phyloP scores from a whole-genome alignment of 2,797 vertebrate genomes.

The Thunnus albacares region DNA sequence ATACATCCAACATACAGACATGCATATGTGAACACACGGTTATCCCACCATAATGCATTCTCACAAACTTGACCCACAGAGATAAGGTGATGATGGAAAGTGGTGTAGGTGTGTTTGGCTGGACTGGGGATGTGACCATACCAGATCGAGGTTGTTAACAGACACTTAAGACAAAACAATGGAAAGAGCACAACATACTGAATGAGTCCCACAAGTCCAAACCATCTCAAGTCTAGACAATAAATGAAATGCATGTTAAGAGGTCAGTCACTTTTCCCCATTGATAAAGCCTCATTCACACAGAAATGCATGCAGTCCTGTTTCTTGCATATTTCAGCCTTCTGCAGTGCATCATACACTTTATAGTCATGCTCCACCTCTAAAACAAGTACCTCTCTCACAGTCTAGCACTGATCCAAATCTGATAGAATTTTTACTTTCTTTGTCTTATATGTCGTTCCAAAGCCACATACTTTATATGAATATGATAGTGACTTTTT shows the following conservation, averaged over 20 bases:
- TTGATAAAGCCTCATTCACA: no score
- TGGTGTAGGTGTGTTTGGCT: neutral
- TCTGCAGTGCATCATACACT: neutral
- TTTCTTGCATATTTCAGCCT: no score
- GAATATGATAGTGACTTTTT: no score
- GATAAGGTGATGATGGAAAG: neutral
- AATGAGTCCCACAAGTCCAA: no score
- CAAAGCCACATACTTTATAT: neutral
- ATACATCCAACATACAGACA: neutral
- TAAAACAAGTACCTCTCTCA: neutral
- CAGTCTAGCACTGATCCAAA: neutral
- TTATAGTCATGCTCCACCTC: neutral
- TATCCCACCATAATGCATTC: neutral
- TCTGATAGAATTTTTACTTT: neutral
- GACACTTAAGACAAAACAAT: neutral
- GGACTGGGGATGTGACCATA: neutral
- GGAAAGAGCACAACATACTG: no score
- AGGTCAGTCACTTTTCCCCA: no score
- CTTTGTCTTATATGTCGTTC: neutral
- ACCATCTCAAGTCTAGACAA: no score
- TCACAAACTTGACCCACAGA: neutral
- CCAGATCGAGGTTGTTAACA: neutral
- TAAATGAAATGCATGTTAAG: no score
- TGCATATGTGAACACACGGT: neutral
- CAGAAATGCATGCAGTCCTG: no score